A percentile compares a stretch with the other conserved stretches of the same genome.
Evolutionary conservation across 2,113 vertebrate species (phyloP).

Genomic region (Polyodon spathula): DNA sequence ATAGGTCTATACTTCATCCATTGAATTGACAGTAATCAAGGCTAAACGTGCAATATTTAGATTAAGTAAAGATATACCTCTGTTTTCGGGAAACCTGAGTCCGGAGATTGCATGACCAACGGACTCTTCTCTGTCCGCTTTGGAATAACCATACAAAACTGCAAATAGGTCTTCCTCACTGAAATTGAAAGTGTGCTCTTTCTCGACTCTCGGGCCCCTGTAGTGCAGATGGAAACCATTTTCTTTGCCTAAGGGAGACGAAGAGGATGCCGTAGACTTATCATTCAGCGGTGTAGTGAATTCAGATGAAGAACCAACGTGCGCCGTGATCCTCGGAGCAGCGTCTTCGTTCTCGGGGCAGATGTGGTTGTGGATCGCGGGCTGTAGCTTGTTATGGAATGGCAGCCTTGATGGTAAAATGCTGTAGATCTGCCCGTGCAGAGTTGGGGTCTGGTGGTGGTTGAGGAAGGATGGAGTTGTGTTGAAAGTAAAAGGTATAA

Average conservation of each 20-base stretch:
- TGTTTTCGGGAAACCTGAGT: constrained; percentile 43
- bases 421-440: constrained; percentile 44
- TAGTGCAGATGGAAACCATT: constrained; percentile 17
- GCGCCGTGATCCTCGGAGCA: constrained; percentile 34
- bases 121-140: constrained; percentile 29
- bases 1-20: too few species aligned
- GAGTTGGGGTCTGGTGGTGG: constrained; percentile 29
- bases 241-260: constrained; percentile 36
- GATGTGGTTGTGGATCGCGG: constrained; percentile 26
- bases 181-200: constrained; percentile 56
- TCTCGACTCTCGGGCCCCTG: constrained; percentile 1
- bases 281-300: constrained; percentile 40
- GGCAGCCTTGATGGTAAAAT: constrained; percentile 28
- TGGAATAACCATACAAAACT: constrained; percentile 73
- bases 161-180: constrained; percentile 74
- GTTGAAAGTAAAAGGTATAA: constrained; percentile 42
- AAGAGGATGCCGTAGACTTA: constrained; percentile 25
- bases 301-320: constrained; percentile 31
- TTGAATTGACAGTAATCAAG: too few species aligned
- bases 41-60: too few species aligned
- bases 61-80: constrained; percentile 42
- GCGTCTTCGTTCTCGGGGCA: constrained; percentile 46
- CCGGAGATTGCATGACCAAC: constrained; percentile 68
- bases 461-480: constrained; percentile 31
- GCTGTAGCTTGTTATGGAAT: constrained; percentile 48